Percentiles rank a stretch among this genome's conserved stretches.
Evolutionary conservation across 1,140 invertebrate species (phyloP).

Genomic region (Phocides pigmalion): DNA sequence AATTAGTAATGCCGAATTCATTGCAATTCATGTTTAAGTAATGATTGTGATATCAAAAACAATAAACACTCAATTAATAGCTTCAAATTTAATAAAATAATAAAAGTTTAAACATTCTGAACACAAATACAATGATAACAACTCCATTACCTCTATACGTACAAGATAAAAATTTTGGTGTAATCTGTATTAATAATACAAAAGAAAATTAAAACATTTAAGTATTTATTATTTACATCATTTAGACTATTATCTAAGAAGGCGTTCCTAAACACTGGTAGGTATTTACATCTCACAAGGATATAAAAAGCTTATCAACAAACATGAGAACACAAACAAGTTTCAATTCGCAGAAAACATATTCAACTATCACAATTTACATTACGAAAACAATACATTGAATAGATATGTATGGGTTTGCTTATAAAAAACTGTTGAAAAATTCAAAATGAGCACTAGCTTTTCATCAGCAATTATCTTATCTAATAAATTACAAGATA

Average conservation of each 20-base stretch:
- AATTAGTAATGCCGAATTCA: no score
- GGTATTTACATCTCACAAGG: slow-evolving; percentile 59
- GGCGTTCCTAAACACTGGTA: slow-evolving; percentile 63
- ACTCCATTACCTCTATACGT: slow-evolving; percentile 43
- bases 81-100: slow-evolving; percentile 45
- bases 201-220: slow-evolving; percentile 36
- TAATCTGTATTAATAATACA: slow-evolving; percentile 49
- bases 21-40: no score
- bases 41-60: neutral
- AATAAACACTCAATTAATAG: slow-evolving; percentile 22
- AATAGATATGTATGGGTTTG: slow-evolving; percentile 49
- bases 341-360: slow-evolving; percentile 1
- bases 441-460: slow-evolving; percentile 19
- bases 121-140: slow-evolving; percentile 44
- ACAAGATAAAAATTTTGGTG: slow-evolving; percentile 43
- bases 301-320: slow-evolving; percentile 35
- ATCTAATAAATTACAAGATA: slow-evolving; percentile 28
- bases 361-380: slow-evolving; percentile 36
- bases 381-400: slow-evolving; percentile 39
- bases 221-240: slow-evolving; percentile 62
- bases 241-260: slow-evolving; percentile 68
- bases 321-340: slow-evolving; percentile 23
- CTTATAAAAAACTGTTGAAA: slow-evolving; percentile 25
- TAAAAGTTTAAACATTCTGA: slow-evolving; percentile 39
- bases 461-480: slow-evolving; percentile 21